Evolutionary conservation across 2,888 invertebrate genomes (phyloP), one percentile per base, ranked within the genome.

Genomic region (Spilarctia lutea): DNA sequence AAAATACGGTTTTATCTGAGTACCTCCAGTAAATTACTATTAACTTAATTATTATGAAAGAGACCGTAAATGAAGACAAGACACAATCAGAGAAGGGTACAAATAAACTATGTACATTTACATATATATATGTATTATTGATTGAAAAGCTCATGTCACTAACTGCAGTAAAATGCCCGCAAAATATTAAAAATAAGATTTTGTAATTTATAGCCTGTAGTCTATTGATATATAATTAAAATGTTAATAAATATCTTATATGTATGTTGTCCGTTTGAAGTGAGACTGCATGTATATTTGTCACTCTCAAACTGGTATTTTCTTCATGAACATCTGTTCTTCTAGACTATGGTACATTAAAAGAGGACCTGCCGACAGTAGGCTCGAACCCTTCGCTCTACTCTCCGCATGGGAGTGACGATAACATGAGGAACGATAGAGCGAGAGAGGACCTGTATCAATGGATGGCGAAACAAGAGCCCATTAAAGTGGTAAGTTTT

Each of bases 391-490:
- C 97, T 4, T 96, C 97, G 0, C 91, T 96, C 68, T 95, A 93
- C 85, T 97, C 97, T 0, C 96, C 96, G 0, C 94, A 94, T 79
- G 93, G 94, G 66, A 94, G 95, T 82, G 95, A 94, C 63, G 96
- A 96, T 80, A 95, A 96, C 79, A 91, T 96, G 3, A 94, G 93
- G 81, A 96, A 93, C 81, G 94, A 96, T 65, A 97, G 97, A 85
- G 96, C 97, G 30, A 97, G 97, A n/a, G 98, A 98, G 89, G 99
- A 99, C 92, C 95, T 99, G 66, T 99, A 99, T 91, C 98, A 98
- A 85, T 99, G 99, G 99, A 99, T 99, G 99, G 98, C 98, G 2
- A 98, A 98, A 86, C 99, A 99, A 87, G 98, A 98, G 85, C 97
- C 93, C 1, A 93, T 95, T n/a, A 93, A 94, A 91, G 91, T 94